Evolutionary conservation across 2,888 invertebrate genomes (phyloP).

Genomic region (Athalia cordata): DNA sequence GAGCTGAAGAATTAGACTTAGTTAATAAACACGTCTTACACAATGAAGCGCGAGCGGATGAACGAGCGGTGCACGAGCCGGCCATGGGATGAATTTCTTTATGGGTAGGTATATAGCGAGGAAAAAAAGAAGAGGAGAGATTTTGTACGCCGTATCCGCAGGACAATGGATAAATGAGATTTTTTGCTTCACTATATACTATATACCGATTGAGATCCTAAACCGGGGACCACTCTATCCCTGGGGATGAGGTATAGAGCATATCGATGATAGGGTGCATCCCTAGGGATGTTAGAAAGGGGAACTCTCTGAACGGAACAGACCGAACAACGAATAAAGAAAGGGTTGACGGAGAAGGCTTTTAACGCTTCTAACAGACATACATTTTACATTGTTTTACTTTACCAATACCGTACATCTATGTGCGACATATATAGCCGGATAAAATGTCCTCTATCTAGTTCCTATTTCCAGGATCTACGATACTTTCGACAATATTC

Average conservation of each 20-base stretch:
- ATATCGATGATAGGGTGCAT: conserved; percentile 71
- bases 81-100: neutral
- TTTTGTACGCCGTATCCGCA: conserved; percentile 50
- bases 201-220: conserved; percentile 68
- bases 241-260: conserved; percentile 62
- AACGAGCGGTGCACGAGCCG: conserved; percentile 64
- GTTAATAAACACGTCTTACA: conserved; percentile 64
- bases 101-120: neutral
- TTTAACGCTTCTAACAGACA: conserved; percentile 63
- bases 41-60: conserved; percentile 58
- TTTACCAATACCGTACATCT: too few relatives aligned
- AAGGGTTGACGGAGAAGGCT: conserved; percentile 70
- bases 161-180: conserved; percentile 72
- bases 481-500: too few relatives aligned
- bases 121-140: conserved; percentile 39
- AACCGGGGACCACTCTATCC: conserved; percentile 59
- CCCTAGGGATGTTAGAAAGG: conserved; percentile 56
- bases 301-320: conserved; percentile 22
- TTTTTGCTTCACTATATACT: conserved; percentile 60
- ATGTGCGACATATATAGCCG: too few relatives aligned
- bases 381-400: too few relatives aligned
- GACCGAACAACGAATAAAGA: conserved; percentile 55
- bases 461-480: too few relatives aligned
- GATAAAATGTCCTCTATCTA: too few relatives aligned
- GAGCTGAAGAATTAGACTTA: too few relatives aligned